These are phyloP conservation scores for Lycaon pictus DNA, from an alignment of 2,113 vertebrate species.

Conservation along the genomic window DNA sequence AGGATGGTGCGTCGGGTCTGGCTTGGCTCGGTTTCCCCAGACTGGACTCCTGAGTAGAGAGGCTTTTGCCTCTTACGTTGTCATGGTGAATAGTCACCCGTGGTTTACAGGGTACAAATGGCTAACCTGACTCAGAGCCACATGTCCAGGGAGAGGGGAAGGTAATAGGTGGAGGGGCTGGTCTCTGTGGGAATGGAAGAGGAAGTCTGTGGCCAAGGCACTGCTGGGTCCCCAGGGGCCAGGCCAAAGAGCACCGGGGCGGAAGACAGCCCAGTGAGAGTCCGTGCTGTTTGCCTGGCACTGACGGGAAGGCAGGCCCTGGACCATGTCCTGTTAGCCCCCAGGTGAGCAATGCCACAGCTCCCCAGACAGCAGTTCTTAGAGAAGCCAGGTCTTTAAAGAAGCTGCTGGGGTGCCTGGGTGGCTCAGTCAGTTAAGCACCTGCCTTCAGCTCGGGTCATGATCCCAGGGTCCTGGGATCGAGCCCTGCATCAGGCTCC, in stretches of 20 bases:
- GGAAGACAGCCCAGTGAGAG: not conserved
- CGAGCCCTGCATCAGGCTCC: too few relatives aligned
- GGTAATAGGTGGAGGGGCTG: not conserved
- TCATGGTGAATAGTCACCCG: not conserved
- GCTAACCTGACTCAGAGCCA: not conserved
- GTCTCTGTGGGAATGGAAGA: not conserved
- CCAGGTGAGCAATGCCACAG: not conserved
- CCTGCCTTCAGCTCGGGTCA: too few relatives aligned
- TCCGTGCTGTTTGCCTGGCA: not conserved
- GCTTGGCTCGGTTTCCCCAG: not conserved
- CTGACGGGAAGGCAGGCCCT: not conserved
- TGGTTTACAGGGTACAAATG: not conserved
- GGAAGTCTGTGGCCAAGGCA: not conserved
- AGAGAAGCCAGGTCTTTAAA: not conserved
- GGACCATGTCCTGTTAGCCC: not conserved
- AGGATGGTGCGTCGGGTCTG: not conserved
- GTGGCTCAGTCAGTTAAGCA: too few relatives aligned
- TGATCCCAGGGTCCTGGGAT: too few relatives aligned
- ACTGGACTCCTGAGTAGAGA: not conserved
- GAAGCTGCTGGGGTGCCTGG: not conserved
- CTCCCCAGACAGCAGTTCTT: not conserved
- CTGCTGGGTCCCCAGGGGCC: not conserved
- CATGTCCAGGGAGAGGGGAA: not conserved
- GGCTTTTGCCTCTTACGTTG: not conserved
- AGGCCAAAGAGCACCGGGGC: not conserved